Percentiles rank a stretch among this genome's conserved stretches.
Evolutionary conservation across 2,888 invertebrate species (phyloP).

Genomic region (Ctena decussata): DNA sequence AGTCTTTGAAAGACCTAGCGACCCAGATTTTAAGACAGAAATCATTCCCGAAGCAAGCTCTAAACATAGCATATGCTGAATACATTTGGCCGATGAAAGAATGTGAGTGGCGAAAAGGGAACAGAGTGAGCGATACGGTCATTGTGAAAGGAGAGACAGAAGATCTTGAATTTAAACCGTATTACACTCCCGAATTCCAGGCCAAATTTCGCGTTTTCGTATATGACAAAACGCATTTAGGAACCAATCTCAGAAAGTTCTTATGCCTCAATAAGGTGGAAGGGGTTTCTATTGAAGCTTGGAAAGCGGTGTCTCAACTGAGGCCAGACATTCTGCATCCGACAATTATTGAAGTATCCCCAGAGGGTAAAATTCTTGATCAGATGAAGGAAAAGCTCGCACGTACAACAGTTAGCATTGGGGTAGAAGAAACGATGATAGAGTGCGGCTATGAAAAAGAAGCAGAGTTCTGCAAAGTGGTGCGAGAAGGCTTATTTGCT

Average conservation of each 20-base stretch:
- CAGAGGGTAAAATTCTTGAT: slow-evolving; percentile 27
- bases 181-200: slow-evolving; percentile 32
- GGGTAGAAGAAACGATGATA: slow-evolving; percentile 9
- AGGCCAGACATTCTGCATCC: slow-evolving; percentile 1
- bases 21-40: neutral
- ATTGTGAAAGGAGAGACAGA: neutral
- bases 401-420: neutral
- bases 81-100: neutral
- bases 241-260: slow-evolving; percentile 18
- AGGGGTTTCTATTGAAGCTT: neutral
- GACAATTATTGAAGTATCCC: slow-evolving; percentile 13
- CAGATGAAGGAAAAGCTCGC: slow-evolving; percentile 30
- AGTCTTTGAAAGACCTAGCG: no score
- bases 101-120: neutral
- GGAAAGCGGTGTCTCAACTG: neutral
- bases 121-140: neutral
- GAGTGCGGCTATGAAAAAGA: slow-evolving; percentile 13
- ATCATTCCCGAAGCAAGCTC: neutral
- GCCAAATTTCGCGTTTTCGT: neutral
- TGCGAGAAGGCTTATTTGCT: slow-evolving; percentile 19
- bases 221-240: slow-evolving; percentile 41
- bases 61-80: neutral
- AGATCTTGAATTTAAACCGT: slow-evolving; percentile 13
- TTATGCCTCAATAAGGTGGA: slow-evolving; percentile 5
- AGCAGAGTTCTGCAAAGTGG: slow-evolving; percentile 17